Conservation (phyloP, 2,888 invertebrate genomes). For the Thymelicus sylvestris region DNA sequence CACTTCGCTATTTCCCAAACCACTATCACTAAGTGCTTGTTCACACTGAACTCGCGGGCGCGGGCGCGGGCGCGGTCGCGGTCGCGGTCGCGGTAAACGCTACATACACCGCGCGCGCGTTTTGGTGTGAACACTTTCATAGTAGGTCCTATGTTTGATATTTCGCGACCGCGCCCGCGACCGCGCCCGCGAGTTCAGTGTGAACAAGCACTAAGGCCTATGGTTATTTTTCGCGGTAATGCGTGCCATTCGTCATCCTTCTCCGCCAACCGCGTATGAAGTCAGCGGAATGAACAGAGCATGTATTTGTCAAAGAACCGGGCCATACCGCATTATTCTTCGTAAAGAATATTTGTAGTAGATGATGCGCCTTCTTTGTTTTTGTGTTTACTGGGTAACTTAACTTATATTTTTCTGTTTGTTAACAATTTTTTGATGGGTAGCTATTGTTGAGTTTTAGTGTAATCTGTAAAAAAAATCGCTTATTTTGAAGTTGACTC, state of each 20-base stretch:
- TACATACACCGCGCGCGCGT: too few relatives aligned
- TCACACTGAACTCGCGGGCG: too few relatives aligned
- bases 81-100: too few relatives aligned
- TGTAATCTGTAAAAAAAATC: too few relatives aligned
- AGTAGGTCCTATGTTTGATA: too few relatives aligned
- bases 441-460: too few relatives aligned
- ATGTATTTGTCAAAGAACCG: conserved; percentile 60
- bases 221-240: conserved; percentile 45
- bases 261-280: conserved; percentile 53
- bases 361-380: not conserved
- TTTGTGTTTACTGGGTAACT: not conserved
- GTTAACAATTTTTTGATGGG: not conserved
- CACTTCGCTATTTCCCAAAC: conserved; percentile 6
- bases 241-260: conserved; percentile 60
- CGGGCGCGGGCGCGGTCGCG: too few relatives aligned
- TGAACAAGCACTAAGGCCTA: too few relatives aligned
- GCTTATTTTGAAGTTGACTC: too few relatives aligned
- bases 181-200: too few relatives aligned
- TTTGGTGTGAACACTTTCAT: too few relatives aligned
- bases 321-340: conserved; percentile 37
- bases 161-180: too few relatives aligned
- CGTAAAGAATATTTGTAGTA: conserved; percentile 39
- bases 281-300: conserved; percentile 61
- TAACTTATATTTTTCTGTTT: not conserved
- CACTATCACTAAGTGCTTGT: conserved; percentile 2